A percentile compares a stretch with the other conserved stretches of the same genome.
These are phyloP conservation scores for Pimephales promelas DNA, from an alignment of 2,113 vertebrate genomes.

Conservation along the genomic window DNA sequence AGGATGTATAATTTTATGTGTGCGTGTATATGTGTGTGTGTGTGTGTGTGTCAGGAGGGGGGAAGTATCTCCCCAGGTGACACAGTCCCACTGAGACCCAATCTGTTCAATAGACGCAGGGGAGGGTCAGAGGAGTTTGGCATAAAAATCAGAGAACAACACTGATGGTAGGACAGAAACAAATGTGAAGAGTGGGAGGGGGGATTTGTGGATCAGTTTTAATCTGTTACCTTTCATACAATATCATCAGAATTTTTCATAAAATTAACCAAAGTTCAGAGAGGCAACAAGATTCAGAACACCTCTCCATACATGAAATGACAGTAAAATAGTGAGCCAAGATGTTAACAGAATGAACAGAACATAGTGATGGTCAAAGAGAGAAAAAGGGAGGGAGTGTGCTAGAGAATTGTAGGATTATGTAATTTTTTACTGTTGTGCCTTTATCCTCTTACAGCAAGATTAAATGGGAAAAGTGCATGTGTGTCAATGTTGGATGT, in stretches of 20 bases:
- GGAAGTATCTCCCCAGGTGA: conserved; percentile 77
- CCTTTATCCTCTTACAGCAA: conserved; percentile 72
- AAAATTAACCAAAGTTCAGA: neutral
- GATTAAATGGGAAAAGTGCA: conserved; percentile 67
- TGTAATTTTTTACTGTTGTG: conserved; percentile 62
- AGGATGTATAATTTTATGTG: conserved; percentile 43
- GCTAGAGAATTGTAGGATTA: conserved; percentile 56
- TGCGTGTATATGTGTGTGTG: conserved; percentile 40
- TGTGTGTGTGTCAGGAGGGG: conserved; percentile 58
- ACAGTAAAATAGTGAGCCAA: neutral
- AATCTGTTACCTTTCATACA: conserved; percentile 8
- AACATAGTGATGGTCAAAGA: neutral
- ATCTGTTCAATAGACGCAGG: conserved; percentile 78
- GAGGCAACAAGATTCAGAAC: neutral
- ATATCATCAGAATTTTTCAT: conserved; percentile 1
- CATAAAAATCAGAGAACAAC: conserved; percentile 26
- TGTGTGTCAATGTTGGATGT: conserved; percentile 45
- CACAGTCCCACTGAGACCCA: conserved; percentile 81
- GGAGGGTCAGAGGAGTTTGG: conserved; percentile 52
- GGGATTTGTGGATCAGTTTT: conserved; percentile 21
- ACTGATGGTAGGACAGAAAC: conserved; percentile 16
- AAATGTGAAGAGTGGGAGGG: conserved; percentile 16
- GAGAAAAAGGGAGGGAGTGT: no score
- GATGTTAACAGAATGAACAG: neutral
- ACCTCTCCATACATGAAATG: neutral